Evolutionary conservation across 2,888 invertebrate genomes (phyloP).

Genomic region (Odontocerum albicorne): DNA sequence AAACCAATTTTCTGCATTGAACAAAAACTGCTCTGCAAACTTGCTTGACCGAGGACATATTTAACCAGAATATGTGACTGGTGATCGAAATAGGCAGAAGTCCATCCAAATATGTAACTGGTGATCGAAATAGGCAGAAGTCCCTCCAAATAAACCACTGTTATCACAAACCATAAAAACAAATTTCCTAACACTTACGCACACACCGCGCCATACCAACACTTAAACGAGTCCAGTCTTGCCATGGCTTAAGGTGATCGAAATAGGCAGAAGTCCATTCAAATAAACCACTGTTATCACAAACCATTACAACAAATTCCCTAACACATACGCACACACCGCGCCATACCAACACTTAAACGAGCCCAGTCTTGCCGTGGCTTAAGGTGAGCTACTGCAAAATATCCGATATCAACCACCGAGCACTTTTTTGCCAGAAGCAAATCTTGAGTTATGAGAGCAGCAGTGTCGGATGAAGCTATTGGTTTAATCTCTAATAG

Average conservation of each 20-base stretch:
- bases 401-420: no score
- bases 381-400: not conserved
- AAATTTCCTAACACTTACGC: no score
- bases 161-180: no score
- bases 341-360: no score
- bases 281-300: no score
- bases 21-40: not conserved
- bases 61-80: not conserved
- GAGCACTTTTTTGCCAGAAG: not conserved
- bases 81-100: not conserved
- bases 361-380: no score
- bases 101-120: not conserved
- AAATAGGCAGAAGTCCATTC: not conserved
- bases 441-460: not conserved
- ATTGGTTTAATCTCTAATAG: not conserved
- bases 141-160: not conserved
- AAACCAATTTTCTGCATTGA: not conserved
- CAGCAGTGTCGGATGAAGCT: not conserved
- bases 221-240: no score
- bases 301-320: no score
- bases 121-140: not conserved
- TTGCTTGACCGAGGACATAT: not conserved
- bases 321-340: no score
- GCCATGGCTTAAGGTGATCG: not conserved
- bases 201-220: no score